Base-by-base conservation (phyloP, 53 echinoderm and acorn worm species). In the Antedon mediterranea region DNA sequence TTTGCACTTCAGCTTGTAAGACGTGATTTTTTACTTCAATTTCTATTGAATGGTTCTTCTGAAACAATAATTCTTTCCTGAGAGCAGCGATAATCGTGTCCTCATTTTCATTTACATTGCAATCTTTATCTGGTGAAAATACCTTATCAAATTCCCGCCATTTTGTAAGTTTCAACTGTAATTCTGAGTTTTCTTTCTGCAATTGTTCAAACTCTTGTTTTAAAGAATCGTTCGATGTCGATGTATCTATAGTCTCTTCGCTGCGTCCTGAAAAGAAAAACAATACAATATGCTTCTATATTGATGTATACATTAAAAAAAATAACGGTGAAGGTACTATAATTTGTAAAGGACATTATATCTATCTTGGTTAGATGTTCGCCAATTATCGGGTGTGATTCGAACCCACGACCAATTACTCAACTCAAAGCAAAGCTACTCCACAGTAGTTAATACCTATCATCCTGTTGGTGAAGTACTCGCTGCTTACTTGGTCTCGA, bases 21-120 rank as follows among this genome's bases (percentile, higher is more conserved):
- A 80, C 78, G 4, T 81, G 43, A 74, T 78, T 82, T 30, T 73
- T 71, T 32, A 84, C 86, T 76, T 90, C 85, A 34, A 88, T 84
- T 28, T 98, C 98, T 7, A 90, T 87, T 11, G 92, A 83, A 44
- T 92, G 84, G 37, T 86, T 88, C 74, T 91, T 91, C 31, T 91
- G 81, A 31, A 91, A 82, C 0, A 89, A 83, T 18, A 94, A 81
- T 27, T 85, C 85, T 34, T 81, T 79, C 75, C 89, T 85, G 32
- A 87, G 76, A 34, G 85, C 79, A n/a, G 71, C 34, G 3, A 81
- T 85, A 41, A 75, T 77, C 29, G 91, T 43, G 43, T 83, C 84
- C 1, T 84, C 78, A 11, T 77, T 83, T 32, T 85, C 79, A 28
- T 85, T 84, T 42, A 29, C 78, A 9, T 83, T 72, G 75, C 81